Evolutionary conservation across 2,797 vertebrate species (phyloP).

Genomic region (Basileuterus tristriatus): DNA sequence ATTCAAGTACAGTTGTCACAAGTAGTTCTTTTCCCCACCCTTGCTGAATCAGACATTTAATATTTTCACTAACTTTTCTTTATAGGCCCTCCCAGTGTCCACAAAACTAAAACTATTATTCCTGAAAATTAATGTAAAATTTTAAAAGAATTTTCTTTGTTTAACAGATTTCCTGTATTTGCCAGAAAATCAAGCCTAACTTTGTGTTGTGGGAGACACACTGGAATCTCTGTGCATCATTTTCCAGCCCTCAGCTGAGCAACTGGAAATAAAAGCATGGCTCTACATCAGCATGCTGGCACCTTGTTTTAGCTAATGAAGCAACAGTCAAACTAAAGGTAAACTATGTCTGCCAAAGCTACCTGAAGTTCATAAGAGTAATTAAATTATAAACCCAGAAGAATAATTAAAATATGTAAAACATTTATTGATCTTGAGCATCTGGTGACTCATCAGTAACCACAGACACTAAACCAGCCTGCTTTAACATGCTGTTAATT

Average conservation of each 20-base stretch:
- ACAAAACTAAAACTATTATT: not conserved
- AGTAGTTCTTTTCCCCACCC: rapidly evolving
- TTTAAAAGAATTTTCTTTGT: not conserved
- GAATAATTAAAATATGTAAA: constrained; percentile 58
- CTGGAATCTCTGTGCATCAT: not conserved
- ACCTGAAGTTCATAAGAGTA: constrained; percentile 41
- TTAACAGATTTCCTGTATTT: not conserved
- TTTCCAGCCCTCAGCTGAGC: not conserved
- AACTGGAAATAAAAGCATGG: not conserved
- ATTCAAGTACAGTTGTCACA: not conserved
- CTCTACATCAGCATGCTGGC: not conserved
- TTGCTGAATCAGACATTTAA: not conserved
- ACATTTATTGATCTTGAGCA: constrained; percentile 37
- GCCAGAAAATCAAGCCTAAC: not conserved
- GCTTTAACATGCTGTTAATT: constrained; percentile 29
- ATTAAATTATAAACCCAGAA: constrained; percentile 54
- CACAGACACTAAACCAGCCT: not conserved
- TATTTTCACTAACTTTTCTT: not conserved
- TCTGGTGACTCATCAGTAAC: constrained; percentile 53
- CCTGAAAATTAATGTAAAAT: not conserved
- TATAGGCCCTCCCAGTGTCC: not conserved
- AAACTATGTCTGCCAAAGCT: constrained; percentile 39
- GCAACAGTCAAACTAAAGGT: constrained; percentile 9
- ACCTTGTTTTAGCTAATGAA: constrained; percentile 4
- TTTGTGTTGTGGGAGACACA: not conserved